These are phyloP conservation scores for Pseudorectes ferrugineus DNA, from an alignment of 2,113 vertebrate species.

Conservation along the genomic window DNA sequence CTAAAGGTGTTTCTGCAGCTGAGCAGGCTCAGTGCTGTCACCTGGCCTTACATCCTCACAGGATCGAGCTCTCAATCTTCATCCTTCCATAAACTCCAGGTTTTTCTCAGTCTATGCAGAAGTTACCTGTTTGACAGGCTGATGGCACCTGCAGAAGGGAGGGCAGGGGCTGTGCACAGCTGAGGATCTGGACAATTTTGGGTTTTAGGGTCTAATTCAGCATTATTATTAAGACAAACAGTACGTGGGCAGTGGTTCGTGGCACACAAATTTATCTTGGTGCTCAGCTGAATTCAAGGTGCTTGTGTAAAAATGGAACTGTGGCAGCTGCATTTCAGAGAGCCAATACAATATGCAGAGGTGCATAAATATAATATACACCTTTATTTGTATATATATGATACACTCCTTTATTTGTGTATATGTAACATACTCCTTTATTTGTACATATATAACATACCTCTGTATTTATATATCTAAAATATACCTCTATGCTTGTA, in stretches of 20 bases:
- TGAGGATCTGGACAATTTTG: background rate
- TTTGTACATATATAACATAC: background rate
- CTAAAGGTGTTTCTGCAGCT: background rate
- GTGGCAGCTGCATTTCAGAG: background rate
- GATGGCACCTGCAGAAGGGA: background rate
- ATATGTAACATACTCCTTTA: no score
- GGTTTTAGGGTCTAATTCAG: background rate
- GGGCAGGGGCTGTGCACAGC: background rate
- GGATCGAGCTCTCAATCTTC: accelerated
- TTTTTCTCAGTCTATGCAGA: background rate
- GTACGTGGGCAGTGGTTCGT: accelerated
- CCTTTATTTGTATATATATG: background rate
- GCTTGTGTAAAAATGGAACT: background rate
- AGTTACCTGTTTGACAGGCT: background rate
- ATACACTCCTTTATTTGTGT: no score
- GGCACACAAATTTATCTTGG: accelerated
- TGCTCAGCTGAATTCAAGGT: background rate
- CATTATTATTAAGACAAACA: no score
- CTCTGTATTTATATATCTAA: background rate
- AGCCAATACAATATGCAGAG: accelerated
- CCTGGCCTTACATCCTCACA: background rate
- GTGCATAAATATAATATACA: background rate
- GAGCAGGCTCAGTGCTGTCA: background rate
- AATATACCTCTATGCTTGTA: background rate
- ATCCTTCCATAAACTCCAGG: background rate